Evolutionary conservation across 2,113 vertebrate genomes (phyloP).

Genomic region (Corvus moneduloides): DNA sequence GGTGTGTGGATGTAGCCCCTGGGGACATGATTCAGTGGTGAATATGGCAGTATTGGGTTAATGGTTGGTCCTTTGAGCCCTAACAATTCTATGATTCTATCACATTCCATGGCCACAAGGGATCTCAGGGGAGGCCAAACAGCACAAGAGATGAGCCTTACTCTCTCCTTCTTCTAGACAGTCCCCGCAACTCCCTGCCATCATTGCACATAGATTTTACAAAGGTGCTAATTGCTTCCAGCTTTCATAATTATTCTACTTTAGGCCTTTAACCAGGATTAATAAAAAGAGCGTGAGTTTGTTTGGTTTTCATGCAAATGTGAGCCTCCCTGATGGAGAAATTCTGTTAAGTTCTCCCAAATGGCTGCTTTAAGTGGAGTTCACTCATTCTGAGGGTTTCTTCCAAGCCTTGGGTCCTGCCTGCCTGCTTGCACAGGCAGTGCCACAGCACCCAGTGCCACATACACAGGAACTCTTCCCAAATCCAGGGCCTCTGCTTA

Average conservation of each 20-base stretch:
- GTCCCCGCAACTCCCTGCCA: background rate
- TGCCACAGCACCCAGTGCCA: rapidly evolving
- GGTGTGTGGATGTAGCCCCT: background rate
- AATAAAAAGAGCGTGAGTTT: conserved; percentile 31
- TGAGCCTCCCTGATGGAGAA: conserved; percentile 28
- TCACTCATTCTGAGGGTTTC: conserved; percentile 29
- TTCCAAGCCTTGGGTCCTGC: background rate
- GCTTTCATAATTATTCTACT: conserved; percentile 56
- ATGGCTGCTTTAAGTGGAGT: conserved; percentile 21
- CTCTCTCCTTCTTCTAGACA: background rate
- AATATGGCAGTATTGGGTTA: background rate
- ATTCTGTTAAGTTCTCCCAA: conserved; percentile 46
- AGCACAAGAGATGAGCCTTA: background rate
- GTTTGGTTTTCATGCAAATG: conserved; percentile 69
- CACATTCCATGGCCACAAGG: rapidly evolving
- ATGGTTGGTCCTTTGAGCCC: background rate
- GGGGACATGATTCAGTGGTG: background rate
- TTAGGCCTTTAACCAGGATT: conserved; percentile 58
- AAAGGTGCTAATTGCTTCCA: conserved; percentile 52
- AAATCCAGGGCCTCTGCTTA: background rate
- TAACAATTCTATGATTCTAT: background rate
- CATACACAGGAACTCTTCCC: rapidly evolving
- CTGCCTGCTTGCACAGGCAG: background rate
- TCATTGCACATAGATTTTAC: conserved; percentile 25
- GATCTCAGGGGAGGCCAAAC: background rate